These are phyloP conservation scores for Phalacrocorax pelagicus DNA, from an alignment of 2,113 vertebrate genomes.

Conservation along the genomic window DNA sequence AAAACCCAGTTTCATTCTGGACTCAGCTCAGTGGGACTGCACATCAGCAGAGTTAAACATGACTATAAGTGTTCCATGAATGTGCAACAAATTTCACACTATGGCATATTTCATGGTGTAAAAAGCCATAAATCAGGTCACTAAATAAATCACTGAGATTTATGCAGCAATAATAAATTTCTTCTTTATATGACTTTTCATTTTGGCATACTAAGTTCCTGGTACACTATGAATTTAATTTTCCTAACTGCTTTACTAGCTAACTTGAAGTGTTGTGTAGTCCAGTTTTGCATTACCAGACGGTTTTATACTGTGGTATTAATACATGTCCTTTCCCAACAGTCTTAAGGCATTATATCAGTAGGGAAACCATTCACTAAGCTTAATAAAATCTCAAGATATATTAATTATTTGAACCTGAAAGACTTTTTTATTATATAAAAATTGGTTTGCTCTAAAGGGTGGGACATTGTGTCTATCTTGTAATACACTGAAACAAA, in stretches of 20 bases:
- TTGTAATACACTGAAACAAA: background rate
- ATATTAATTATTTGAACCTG: background rate
- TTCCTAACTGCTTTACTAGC: background rate
- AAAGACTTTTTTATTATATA: background rate
- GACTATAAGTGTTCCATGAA: background rate
- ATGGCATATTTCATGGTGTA: background rate
- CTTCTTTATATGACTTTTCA: background rate
- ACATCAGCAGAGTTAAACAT: background rate
- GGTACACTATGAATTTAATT: background rate
- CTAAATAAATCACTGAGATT: background rate
- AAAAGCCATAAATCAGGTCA: background rate
- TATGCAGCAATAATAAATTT: background rate
- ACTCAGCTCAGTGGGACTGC: background rate
- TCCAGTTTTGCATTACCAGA: background rate
- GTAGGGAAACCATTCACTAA: background rate
- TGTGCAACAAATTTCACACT: background rate
- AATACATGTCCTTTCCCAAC: background rate
- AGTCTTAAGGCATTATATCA: background rate
- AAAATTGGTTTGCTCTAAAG: background rate
- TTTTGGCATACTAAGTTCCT: background rate
- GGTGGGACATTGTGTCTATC: background rate
- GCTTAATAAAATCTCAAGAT: background rate
- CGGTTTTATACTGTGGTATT: background rate
- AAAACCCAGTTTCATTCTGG: background rate
- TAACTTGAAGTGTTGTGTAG: background rate